phyloP scores from a whole-genome alignment of 2,113 vertebrate species.

The Thomomys bottae region DNA sequence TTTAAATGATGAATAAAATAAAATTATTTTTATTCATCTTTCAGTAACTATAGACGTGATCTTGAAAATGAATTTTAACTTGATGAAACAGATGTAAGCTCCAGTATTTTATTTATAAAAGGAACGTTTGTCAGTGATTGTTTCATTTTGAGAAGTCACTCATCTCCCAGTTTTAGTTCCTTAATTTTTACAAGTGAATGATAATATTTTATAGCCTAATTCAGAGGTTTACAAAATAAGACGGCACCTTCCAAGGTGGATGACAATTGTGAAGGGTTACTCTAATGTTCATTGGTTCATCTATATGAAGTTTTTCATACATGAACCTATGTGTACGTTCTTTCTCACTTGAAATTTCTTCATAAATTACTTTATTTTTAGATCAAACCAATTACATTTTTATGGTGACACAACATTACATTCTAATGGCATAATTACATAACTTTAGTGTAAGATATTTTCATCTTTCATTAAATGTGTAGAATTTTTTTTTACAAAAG shows the following conservation, averaged over 20 bases:
- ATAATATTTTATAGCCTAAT: background rate
- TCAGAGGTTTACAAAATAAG: background rate
- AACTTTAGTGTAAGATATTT: background rate
- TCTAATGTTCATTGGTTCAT: background rate
- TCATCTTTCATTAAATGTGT: background rate
- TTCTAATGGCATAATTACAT: background rate
- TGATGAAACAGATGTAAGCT: no score
- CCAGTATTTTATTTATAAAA: background rate
- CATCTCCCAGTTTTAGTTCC: background rate
- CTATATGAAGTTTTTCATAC: background rate
- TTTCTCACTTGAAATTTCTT: constrained; percentile 27
- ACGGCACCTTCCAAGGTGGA: background rate
- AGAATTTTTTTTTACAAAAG: background rate
- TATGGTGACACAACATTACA: background rate
- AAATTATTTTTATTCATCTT: background rate
- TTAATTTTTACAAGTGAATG: background rate
- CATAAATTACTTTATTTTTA: background rate
- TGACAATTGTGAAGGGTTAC: background rate
- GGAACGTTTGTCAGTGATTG: background rate
- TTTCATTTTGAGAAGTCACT: background rate
- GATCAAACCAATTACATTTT: background rate
- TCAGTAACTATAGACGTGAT: background rate
- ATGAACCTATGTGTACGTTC: background rate
- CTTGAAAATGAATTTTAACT: no score
- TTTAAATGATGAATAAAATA: background rate